Base-by-base conservation (phyloP, 2,113 vertebrate species). In the Oryzias woworae region DNA sequence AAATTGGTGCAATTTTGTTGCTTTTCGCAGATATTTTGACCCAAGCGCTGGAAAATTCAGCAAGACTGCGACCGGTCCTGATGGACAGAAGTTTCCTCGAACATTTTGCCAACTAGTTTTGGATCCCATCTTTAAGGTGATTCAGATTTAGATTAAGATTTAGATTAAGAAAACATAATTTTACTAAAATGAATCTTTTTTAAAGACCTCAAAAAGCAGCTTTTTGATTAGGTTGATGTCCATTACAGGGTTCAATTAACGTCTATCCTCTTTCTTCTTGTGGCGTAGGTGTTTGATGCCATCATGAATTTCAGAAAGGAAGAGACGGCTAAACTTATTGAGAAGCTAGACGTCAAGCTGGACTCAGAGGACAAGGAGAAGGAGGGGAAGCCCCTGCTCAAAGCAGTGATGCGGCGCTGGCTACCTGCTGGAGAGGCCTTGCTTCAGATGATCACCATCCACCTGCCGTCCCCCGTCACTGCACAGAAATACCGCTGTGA, bases 371-470 rank as follows among this genome's bases (percentile, higher is more conserved):
- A 98, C 66, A 96, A 94, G 50, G 93, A 96, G 53, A 98, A 97
- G 58, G 96, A 98, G 54, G 95, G 96, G 53, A 98, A 98, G 65
- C 95, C 93, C 0, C 88, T 98, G 73, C 89, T 98, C 47, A 98
- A 98, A 91, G 96, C 96, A 0, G 96, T 98, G 84, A 98, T 98
- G 97, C 92, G 95, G 36, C 94, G 95, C 79, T 99, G 96, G 96
- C 92, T 99, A 49, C 96, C 96, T 0, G 96, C 96, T 0, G 96
- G 96, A 57, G 97, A 98, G 0, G 97, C 96, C 0, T 83, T 98
- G 81, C 92, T 98, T 43, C 97, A 98, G 87, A 98, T 98, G 97
- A 98, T 98, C 88, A 96, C 97, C 76, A 98, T 98, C 81, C 96
- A 98, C 77, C 89, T 98, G 80, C 96, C 96, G 6, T 98, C 97